These are phyloP conservation scores for Leucozona laternaria DNA, from an alignment of 2,888 invertebrate genomes.

Conservation along the genomic window DNA sequence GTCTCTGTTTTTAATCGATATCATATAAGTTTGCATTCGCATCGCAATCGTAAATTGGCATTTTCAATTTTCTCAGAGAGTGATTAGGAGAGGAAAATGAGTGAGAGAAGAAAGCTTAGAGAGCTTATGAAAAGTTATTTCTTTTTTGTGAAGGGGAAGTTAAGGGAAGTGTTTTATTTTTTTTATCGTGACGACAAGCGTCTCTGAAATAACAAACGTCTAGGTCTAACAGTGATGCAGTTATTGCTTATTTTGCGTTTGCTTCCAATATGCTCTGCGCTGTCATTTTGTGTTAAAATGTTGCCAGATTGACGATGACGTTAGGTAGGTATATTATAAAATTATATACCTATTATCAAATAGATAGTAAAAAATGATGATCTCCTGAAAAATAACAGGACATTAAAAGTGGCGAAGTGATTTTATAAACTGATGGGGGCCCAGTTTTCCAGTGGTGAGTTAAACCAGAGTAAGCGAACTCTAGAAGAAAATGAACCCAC, in stretches of 20 bases:
- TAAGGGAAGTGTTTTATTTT: conserved; percentile 35
- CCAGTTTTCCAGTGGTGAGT: too few relatives aligned
- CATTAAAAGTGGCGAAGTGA: too few relatives aligned
- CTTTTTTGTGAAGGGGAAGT: neutral
- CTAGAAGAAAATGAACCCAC: too few relatives aligned
- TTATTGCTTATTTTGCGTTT: conserved; percentile 1
- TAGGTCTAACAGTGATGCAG: neutral
- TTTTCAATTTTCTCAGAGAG: conserved; percentile 11
- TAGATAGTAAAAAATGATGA: too few relatives aligned
- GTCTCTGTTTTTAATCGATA: conserved; percentile 56
- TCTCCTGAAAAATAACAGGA: too few relatives aligned
- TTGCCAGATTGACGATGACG: conserved; percentile 23
- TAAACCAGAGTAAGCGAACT: too few relatives aligned
- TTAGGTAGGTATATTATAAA: neutral
- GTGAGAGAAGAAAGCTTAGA: conserved; percentile 21
- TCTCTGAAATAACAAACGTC: neutral
- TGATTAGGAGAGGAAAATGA: neutral
- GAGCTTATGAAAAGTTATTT: neutral
- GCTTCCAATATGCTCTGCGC: conserved; percentile 5
- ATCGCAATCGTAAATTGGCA: neutral
- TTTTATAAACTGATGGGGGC: too few relatives aligned
- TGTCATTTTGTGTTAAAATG: neutral
- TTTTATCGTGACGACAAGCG: conserved; percentile 7
- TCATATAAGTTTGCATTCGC: conserved; percentile 31
- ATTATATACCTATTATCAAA: neutral